Conservation (phyloP, 2,113 vertebrate genomes). For the Ictidomys tridecemlineatus region DNA sequence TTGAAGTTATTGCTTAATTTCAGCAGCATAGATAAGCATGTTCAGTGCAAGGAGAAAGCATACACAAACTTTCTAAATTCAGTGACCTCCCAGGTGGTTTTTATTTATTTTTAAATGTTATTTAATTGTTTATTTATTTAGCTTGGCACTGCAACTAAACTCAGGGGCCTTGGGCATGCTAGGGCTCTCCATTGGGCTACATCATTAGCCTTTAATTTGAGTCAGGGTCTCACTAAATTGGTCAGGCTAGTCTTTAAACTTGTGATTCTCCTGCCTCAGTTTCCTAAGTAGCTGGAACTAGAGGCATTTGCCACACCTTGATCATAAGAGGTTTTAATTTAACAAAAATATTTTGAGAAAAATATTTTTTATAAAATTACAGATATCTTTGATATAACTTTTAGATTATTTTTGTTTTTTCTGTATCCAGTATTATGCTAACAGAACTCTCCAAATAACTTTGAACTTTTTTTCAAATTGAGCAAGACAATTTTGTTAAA, state of each 20-base stretch:
- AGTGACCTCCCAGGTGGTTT: background rate
- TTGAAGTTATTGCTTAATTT: background rate
- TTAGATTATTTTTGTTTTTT: background rate
- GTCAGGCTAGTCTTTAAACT: background rate
- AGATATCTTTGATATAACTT: background rate
- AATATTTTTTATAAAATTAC: background rate
- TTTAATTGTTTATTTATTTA: no score
- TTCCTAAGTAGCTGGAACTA: background rate
- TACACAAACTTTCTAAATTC: background rate
- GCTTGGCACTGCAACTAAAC: background rate
- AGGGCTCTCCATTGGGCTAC: background rate
- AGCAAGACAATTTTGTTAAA: background rate
- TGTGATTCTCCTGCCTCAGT: background rate
- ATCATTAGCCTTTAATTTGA: background rate
- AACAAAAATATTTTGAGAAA: background rate
- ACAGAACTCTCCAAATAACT: background rate
- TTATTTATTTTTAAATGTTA: background rate
- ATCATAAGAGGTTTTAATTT: background rate
- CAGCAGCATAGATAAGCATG: background rate
- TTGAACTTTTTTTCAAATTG: background rate
- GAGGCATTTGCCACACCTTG: background rate
- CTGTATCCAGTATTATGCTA: background rate
- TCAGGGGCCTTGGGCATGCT: background rate
- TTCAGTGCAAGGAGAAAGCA: background rate
- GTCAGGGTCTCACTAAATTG: background rate